Base-by-base conservation (phyloP, 1,140 invertebrate species). In the Trachelipus rathkii region DNA sequence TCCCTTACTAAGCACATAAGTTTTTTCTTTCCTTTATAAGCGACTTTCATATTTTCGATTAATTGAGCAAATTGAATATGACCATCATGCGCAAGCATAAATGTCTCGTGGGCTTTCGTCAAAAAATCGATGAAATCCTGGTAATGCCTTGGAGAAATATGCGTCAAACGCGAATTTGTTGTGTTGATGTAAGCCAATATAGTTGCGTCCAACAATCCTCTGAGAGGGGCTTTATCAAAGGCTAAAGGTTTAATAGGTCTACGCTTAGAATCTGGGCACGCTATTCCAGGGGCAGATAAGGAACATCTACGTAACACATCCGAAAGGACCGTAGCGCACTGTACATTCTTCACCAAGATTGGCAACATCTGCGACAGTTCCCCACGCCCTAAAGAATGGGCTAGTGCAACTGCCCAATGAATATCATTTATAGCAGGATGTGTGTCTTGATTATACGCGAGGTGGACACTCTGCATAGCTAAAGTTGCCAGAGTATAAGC, bases 351-450 rank as follows among this genome's bases (percentile, higher is more conserved):
- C 10, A 94, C 91, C 13, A 95, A 86, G 10, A 94, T 85, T 10
- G 92, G 92, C 72, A 94, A 88, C 87, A 94, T 90, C 72, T 89
- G 91, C 74, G 91, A 88, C 53, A 94, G 86, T 84, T 94, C 92
- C 7, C 88, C 87, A 80, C 92, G 90, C 10, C 92, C 92, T 66
- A 94, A 84, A 4, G 92, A 92, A 83, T 94, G 92, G 71, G 91
- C 91, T 13, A 94, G 85, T 11, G 91, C 90, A 83, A 92, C 93
- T 2, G 92, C 92, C 93, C 93, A 94, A 85, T 94, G 92, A 82
- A 94, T 93, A 84, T 95, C 92, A 81, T 91, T 91, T 81, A 94
- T 93, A 74, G 92, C 92, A 7, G 92, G 92, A 86, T 94, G 92
- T 15, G 92, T 91, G 85, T 94, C 93, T 89, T 87, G 92, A 87